phyloP scores from a whole-genome alignment of 2,888 invertebrate species.

The Hemithea aestivaria region DNA sequence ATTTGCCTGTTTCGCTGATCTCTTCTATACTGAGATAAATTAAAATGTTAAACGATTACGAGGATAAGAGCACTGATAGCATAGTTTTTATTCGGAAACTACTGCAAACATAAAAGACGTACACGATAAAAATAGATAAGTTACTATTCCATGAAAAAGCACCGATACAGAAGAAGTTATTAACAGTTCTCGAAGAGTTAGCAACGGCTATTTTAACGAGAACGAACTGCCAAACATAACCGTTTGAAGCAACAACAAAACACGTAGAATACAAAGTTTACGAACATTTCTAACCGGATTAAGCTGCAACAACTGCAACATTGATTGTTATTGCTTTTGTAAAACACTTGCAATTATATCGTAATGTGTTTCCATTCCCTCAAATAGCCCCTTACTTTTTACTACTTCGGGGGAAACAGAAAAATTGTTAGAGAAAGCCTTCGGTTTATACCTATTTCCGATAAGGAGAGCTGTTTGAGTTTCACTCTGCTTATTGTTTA shows the following conservation, averaged over 20 bases:
- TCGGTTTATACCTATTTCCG: conserved; percentile 35
- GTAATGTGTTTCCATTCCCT: conserved; percentile 54
- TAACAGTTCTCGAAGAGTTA: too few relatives aligned
- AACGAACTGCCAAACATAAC: not conserved
- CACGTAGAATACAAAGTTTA: conserved; percentile 6
- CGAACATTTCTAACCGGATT: conserved; percentile 13
- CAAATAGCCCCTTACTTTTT: conserved; percentile 56
- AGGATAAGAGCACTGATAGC: too few relatives aligned
- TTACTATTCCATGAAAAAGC: too few relatives aligned
- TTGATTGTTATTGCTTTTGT: conserved; percentile 41
- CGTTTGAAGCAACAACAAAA: conserved; percentile 1
- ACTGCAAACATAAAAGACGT: too few relatives aligned
- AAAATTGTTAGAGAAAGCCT: conserved; percentile 46
- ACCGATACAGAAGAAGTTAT: too few relatives aligned
- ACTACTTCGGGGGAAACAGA: conserved; percentile 40
- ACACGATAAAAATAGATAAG: too few relatives aligned
- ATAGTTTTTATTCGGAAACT: too few relatives aligned
- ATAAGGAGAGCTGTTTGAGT: conserved; percentile 34
- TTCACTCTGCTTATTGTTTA: conserved; percentile 32
- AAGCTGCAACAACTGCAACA: conserved; percentile 27
- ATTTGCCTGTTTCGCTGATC: conserved; percentile 5
- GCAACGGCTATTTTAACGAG: too few relatives aligned
- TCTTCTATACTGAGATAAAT: not conserved
- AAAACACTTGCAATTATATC: conserved; percentile 55
- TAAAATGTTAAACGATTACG: too few relatives aligned